Evolutionary conservation across 2,888 invertebrate genomes (phyloP).

Genomic region (Erannis defoliaria): DNA sequence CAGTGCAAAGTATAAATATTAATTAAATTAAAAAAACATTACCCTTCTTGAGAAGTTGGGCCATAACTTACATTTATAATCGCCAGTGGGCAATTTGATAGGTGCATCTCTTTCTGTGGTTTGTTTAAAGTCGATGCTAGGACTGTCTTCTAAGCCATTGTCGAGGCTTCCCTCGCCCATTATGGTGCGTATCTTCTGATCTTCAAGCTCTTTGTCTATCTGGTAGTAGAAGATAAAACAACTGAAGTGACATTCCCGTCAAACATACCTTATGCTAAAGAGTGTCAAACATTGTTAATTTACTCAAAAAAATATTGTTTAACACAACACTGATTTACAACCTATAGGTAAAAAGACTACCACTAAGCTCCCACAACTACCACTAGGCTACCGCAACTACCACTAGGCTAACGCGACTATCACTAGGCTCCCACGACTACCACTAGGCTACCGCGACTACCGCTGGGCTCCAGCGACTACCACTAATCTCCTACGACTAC

Average conservation of each 20-base stretch:
- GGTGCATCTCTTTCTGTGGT: constrained; percentile 67
- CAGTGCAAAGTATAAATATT: too few species aligned
- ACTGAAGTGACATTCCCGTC: too few species aligned
- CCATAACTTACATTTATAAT: constrained; percentile 51
- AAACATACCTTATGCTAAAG: background rate
- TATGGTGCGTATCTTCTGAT: constrained; percentile 72
- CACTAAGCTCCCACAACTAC: too few species aligned
- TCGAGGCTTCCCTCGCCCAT: constrained; percentile 55
- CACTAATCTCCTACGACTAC: too few species aligned
- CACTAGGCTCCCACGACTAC: too few species aligned
- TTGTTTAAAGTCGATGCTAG: constrained; percentile 62
- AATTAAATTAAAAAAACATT: too few species aligned
- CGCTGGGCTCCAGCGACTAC: too few species aligned
- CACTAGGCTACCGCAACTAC: background rate
- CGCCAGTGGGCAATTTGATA: constrained; percentile 75
- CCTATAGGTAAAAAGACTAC: too few species aligned
- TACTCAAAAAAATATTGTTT: too few species aligned
- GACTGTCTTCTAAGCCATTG: constrained; percentile 54
- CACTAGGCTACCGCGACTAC: background rate
- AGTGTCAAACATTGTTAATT: too few species aligned
- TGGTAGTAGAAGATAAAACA: constrained; percentile 43
- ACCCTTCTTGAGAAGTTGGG: background rate
- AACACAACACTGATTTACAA: too few species aligned
- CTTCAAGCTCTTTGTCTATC: constrained; percentile 81
- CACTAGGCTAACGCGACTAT: too few species aligned